Base-by-base conservation (phyloP, 2,113 vertebrate species). In the Turnix velox region DNA sequence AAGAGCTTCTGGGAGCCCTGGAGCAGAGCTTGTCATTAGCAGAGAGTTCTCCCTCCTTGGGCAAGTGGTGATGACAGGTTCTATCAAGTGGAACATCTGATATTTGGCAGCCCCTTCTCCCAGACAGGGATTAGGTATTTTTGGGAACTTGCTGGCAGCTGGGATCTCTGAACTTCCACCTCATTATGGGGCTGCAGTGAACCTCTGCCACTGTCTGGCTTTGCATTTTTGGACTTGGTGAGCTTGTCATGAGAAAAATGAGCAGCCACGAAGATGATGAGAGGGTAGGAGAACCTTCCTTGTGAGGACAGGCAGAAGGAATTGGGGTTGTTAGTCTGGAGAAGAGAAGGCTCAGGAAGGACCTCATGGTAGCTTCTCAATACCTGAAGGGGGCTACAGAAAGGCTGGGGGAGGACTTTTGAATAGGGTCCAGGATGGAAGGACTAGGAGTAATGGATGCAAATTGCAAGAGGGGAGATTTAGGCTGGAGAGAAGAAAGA, bases 31-130 rank as follows among this genome's bases (percentile, higher is more conserved):
- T 16, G 30, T n/a, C 61, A 78, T 17, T 7, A 78, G 63, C 63
- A 52, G 28, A 7, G 63, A 74, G 12, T n/a, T n/a, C 33, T 63
- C 25, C 2, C 1, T 81, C 76, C 7, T 0, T 14, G 49, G 86
- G 73, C 48, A n/a, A 45, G 80, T 22, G 68, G 88, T 57, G 84
- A 14, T 72, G 95, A 75, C 20, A 58, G 30, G 35, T 75, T 87
- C 68, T 89, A 89, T 93, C 88, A 92, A 65, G 84, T 35, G 86
- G 92, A 84, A 89, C 49, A 66, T 93, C 94, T 39, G 40, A 68
- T 68, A 22, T 57, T 69, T 93, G 95, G 72, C 90, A 94, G 84
- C 35, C 48, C 33, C 33, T 43, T 66, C 69, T 84, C 62, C 1
- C 1, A 20, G 49, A 31, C 31, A 19, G 66, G 83, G 65, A 84